phyloP scores from a whole-genome alignment of 2,113 vertebrate species.

The Choloepus hoffmanni region DNA sequence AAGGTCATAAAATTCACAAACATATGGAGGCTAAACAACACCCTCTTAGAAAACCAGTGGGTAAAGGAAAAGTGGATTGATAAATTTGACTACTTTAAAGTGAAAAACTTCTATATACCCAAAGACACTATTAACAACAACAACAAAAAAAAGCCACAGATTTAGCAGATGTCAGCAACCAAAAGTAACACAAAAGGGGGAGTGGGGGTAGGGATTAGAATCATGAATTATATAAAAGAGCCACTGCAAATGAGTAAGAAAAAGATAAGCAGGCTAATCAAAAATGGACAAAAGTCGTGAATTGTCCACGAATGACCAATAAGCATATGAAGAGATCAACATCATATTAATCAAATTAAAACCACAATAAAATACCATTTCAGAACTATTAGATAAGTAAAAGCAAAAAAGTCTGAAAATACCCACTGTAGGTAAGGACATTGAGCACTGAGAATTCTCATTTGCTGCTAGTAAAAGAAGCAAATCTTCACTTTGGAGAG shows the following conservation, averaged over 20 bases:
- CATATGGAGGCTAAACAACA: too few species aligned
- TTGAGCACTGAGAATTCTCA: neutral
- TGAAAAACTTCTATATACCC: neutral
- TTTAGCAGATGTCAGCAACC: neutral
- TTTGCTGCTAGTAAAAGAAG: neutral
- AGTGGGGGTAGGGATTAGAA: neutral
- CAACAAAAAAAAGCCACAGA: neutral
- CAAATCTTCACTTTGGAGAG: neutral
- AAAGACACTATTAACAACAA: conserved; percentile 24
- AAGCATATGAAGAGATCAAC: conserved; percentile 24
- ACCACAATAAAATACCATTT: conserved; percentile 1
- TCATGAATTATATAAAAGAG: conserved; percentile 41
- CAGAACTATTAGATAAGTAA: neutral
- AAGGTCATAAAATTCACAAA: too few species aligned
- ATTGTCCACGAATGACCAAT: neutral
- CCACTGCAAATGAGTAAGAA: conserved; percentile 5
- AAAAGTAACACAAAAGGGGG: neutral
- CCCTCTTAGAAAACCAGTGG: too few species aligned
- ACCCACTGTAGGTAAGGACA: neutral
- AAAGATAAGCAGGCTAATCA: conserved; percentile 19
- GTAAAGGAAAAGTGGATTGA: neutral
- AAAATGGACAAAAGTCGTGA: conserved; percentile 23
- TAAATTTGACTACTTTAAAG: conserved; percentile 23
- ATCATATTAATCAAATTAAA: conserved; percentile 47
- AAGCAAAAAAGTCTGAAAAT: conserved; percentile 14